These are phyloP conservation scores for Hassar affinis DNA, from an alignment of 2,113 vertebrate genomes.

Conservation along the genomic window DNA sequence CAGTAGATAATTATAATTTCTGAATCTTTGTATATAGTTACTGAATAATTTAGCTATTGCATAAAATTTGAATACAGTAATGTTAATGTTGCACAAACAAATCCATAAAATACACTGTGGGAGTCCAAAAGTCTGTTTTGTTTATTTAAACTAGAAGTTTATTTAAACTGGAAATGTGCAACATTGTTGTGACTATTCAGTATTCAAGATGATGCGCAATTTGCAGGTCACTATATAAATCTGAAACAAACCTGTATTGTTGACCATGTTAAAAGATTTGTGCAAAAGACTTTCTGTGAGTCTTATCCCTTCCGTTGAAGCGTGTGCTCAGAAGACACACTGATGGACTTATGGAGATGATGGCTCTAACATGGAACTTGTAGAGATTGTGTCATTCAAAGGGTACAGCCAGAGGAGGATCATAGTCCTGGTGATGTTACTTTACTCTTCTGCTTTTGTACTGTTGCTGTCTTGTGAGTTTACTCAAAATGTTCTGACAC, in stretches of 20 bases:
- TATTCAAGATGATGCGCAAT: neutral
- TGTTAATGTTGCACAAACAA: neutral
- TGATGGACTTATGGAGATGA: neutral
- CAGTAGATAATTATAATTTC: neutral
- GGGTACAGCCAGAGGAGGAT: neutral
- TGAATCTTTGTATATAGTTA: neutral
- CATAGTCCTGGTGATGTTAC: neutral
- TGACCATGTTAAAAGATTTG: neutral
- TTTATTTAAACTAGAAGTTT: neutral
- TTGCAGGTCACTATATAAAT: neutral
- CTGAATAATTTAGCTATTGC: neutral
- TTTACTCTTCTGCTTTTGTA: neutral
- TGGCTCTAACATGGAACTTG: neutral
- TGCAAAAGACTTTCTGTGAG: neutral
- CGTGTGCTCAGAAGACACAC: neutral
- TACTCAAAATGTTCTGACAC: neutral
- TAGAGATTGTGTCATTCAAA: neutral
- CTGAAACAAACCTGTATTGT: neutral
- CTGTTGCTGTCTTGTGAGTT: neutral
- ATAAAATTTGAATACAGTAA: neutral
- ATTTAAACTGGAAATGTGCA: neutral
- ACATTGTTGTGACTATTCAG: neutral
- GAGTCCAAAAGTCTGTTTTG: neutral
- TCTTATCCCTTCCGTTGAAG: neutral
- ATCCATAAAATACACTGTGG: neutral